Evolutionary conservation across 2,888 invertebrate species (phyloP).

Genomic region (Sceliomorpha sp.): DNA sequence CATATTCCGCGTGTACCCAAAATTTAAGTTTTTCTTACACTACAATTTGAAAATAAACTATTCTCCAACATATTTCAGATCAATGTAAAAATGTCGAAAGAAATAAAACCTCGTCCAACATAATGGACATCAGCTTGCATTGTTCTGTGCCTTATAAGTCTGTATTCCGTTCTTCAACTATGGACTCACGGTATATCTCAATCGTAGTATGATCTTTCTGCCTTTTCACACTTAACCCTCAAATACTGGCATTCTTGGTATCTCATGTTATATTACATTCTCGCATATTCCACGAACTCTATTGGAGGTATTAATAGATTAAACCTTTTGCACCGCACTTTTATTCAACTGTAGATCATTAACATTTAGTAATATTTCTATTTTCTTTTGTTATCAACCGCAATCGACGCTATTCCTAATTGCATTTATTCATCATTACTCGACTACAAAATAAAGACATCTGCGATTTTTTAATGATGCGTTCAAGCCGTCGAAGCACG

Average conservation of each 20-base stretch:
- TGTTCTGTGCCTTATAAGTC: slow-evolving; percentile 56
- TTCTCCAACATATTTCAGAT: slow-evolving; percentile 8
- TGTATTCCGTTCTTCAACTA: slow-evolving; percentile 40
- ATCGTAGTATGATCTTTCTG: slow-evolving; percentile 46
- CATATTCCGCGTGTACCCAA: too few species aligned
- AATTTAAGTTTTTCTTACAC: slow-evolving; percentile 34
- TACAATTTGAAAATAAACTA: slow-evolving; percentile 38
- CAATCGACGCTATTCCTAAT: too few species aligned
- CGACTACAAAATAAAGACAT: too few species aligned
- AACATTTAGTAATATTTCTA: too few species aligned
- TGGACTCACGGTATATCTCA: slow-evolving; percentile 52
- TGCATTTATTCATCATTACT: too few species aligned
- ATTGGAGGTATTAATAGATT: too few species aligned
- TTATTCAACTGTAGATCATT: slow-evolving; percentile 5
- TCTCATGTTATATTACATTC: slow-evolving; percentile 31
- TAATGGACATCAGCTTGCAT: slow-evolving; percentile 56
- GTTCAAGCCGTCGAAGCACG: too few species aligned
- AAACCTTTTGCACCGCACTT: slow-evolving; percentile 25
- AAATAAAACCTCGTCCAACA: slow-evolving; percentile 55
- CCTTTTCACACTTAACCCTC: slow-evolving; percentile 53
- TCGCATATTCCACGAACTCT: slow-evolving; percentile 39
- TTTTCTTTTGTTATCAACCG: too few species aligned
- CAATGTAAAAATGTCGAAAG: slow-evolving; percentile 43
- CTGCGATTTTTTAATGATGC: too few species aligned
- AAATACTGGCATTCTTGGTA: slow-evolving; percentile 50